These are phyloP conservation scores for Cactoblastis cactorum DNA, from an alignment of 2,888 invertebrate genomes.

Conservation along the genomic window DNA sequence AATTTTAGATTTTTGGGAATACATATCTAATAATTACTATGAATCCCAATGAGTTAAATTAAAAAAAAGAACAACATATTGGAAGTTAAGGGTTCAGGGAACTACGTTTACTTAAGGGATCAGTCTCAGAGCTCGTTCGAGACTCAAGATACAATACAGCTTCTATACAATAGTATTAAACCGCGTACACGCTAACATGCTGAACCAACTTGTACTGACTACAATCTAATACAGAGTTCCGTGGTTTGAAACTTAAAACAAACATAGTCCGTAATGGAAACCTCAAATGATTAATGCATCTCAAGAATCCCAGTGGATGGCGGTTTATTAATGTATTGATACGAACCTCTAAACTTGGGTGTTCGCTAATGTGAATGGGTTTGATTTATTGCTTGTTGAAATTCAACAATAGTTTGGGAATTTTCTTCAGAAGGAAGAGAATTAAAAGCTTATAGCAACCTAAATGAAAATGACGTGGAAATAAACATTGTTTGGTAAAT, in stretches of 20 bases:
- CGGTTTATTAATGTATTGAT: conserved; percentile 27
- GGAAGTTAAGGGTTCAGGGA: too few species aligned
- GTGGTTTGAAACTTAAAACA: conserved; percentile 44
- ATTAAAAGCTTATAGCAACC: too few species aligned
- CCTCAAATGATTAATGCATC: conserved; percentile 30
- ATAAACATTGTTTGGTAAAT: too few species aligned
- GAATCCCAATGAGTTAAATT: too few species aligned
- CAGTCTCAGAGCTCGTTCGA: too few species aligned
- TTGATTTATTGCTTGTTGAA: conserved; percentile 34
- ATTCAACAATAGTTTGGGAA: conserved; percentile 24
- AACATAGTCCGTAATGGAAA: conserved; percentile 44
- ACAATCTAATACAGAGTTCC: conserved; percentile 35
- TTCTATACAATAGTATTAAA: conserved; percentile 21
- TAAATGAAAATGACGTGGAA: too few species aligned
- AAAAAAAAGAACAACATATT: too few species aligned
- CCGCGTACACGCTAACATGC: conserved; percentile 26
- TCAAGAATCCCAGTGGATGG: conserved; percentile 15
- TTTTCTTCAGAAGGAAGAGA: too few species aligned
- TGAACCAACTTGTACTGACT: conserved; percentile 26
- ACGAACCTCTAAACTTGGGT: conserved; percentile 25
- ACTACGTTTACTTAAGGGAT: too few species aligned
- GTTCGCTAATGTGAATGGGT: conserved; percentile 25
- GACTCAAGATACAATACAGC: not conserved
- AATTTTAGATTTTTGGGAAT: too few species aligned
- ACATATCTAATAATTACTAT: too few species aligned